Base-by-base conservation (phyloP, 2,797 vertebrate species). In the Acanthurus lineatus region DNA sequence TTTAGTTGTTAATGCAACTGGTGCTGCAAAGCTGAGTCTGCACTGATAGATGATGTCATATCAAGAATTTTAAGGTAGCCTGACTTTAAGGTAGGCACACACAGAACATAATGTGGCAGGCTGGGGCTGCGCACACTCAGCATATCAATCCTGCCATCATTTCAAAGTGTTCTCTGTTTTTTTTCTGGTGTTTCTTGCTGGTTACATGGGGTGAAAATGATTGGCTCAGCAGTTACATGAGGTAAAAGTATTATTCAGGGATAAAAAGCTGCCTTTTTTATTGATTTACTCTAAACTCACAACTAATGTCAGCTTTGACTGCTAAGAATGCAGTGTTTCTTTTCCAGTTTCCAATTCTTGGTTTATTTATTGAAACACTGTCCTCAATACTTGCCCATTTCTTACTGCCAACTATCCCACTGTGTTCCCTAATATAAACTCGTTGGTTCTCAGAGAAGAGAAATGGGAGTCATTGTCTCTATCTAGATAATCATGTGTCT, bases 51-150 rank as follows among this genome's bases (percentile, higher is more conserved):
- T 66, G 59, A 72, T 51, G 53, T 38, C 14, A 44, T 57, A 19
- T 59, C 35, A 22, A 38, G n/a, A 10, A 48, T 47, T 53, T 67
- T 1, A 3, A 59, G 32, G 32, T 38, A 32, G 32, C 64, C 19
- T 70, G 69, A 73, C 56, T 60, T 70, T 1, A 73, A 49, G 48
- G 48, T 58, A 57, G 51, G 57, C 12, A 28, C 22, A 35, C 47
- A 11, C 40, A 0, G 10, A 68, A 63, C 12, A 22, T 48, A 48
- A 20, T 15, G 4, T 35, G 12, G 22, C 60, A 12, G 22, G 40
- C 45, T 22, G 19, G n/a, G 63, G 14, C 17, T 35, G 2, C 66
- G 72, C 61, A 59, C 71, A 57, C 68, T 48, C 25, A 49, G 4
- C 15, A 42, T 17, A 75, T 81, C 47, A 2, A 4, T 64, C 57